Evolutionary conservation across 2,797 vertebrate genomes (phyloP).

Genomic region (Vultur gryphus): DNA sequence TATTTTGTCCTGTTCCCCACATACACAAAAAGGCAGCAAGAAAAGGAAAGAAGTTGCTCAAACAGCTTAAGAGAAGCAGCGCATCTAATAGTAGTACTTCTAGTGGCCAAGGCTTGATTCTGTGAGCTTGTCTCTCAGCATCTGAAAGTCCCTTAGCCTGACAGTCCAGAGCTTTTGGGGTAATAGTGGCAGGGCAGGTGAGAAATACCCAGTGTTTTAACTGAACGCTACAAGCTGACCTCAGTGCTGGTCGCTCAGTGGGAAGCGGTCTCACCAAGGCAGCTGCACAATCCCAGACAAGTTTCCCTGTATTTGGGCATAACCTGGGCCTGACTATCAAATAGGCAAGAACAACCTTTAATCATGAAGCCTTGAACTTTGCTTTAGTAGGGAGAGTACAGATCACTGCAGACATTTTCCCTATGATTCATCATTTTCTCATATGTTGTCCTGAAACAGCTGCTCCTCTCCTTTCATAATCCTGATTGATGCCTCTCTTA

Average conservation of each 20-base stretch:
- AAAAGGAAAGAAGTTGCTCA: background rate
- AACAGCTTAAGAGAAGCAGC: background rate
- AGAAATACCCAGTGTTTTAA: background rate
- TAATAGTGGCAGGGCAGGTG: rapidly evolving
- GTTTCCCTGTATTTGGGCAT: background rate
- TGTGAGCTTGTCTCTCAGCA: background rate
- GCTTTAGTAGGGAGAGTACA: background rate
- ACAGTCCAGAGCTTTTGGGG: background rate
- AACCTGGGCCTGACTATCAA: background rate
- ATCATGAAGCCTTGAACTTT: background rate
- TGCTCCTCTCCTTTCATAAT: background rate
- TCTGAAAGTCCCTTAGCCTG: background rate
- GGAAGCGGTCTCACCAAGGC: rapidly evolving
- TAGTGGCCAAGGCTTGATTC: background rate
- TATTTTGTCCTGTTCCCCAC: background rate
- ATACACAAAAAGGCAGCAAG: background rate
- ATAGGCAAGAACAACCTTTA: background rate
- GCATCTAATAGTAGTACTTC: rapidly evolving
- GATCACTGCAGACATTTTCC: background rate
- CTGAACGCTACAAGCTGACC: rapidly evolving
- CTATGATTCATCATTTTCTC: background rate
- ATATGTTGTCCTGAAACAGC: background rate
- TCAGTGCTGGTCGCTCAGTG: background rate
- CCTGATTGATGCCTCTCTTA: background rate
- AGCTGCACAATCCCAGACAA: background rate